Conservation (phyloP, 2,888 invertebrate species). For the Apamea sordens region DNA sequence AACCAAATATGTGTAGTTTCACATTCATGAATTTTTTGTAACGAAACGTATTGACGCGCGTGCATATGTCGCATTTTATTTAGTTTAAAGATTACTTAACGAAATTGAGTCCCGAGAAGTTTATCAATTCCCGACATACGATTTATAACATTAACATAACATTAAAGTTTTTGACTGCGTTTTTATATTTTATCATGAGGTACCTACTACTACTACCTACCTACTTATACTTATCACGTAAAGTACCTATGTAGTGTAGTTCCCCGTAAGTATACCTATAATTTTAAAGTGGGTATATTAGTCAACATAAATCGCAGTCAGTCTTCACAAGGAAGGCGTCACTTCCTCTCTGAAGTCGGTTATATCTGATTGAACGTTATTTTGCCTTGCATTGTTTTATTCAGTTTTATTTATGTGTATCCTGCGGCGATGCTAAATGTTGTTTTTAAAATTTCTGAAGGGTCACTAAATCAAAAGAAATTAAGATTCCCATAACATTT, state of each 20-base stretch:
- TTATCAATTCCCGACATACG: not conserved
- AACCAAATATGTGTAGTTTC: too few species aligned
- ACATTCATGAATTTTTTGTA: too few species aligned
- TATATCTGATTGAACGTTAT: conserved; percentile 25
- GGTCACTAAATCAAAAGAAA: not conserved
- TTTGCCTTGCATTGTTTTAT: conserved; percentile 29
- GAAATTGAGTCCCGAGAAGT: not conserved
- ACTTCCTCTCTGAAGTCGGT: not conserved
- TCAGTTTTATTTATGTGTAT: conserved; percentile 24
- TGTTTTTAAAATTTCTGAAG: not conserved
- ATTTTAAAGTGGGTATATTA: not conserved
- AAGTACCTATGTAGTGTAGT: not conserved
- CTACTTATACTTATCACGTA: too few species aligned
- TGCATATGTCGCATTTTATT: not conserved
- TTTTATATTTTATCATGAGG: not conserved
- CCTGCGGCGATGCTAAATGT: conserved; percentile 8
- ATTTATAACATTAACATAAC: not conserved
- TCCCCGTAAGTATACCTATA: not conserved
- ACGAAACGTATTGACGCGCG: too few species aligned
- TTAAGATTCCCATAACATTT: not conserved
- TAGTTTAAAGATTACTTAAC: not conserved
- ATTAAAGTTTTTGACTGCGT: not conserved
- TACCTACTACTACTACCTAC: too few species aligned
- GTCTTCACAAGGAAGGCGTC: conserved; percentile 10
- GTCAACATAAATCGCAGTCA: conserved; percentile 28